A percentile compares a stretch with the other conserved stretches of the same genome.
Evolutionary conservation across 2,113 vertebrate species (phyloP).

Genomic region (Heloderma charlesbogerti): DNA sequence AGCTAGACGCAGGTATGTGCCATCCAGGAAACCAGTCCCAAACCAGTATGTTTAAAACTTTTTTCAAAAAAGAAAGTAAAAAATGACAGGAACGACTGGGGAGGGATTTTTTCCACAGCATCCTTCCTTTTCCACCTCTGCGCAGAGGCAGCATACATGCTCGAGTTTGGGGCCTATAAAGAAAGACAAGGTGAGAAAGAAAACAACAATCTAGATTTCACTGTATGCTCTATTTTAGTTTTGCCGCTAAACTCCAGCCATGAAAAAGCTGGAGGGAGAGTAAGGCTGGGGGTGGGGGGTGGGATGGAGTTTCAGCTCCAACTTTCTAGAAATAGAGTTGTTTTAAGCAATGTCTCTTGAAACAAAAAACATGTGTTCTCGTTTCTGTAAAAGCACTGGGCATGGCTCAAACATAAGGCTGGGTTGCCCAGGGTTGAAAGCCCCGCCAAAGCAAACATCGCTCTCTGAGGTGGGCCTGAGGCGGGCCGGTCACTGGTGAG

Average conservation of each 20-base stretch:
- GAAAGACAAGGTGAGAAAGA: neutral
- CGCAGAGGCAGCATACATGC: too few relatives aligned
- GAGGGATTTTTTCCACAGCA: constrained; percentile 43
- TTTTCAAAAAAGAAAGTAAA: constrained; percentile 50
- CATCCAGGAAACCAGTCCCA: constrained; percentile 72
- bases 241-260: constrained; percentile 32
- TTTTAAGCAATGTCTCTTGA: constrained; percentile 74
- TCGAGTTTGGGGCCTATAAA: neutral
- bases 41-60: constrained; percentile 63
- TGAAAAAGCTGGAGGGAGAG: constrained; percentile 33
- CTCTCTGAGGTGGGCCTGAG: constrained; percentile 74
- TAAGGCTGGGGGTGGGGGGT: neutral
- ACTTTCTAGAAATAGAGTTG: constrained; percentile 75
- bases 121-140: constrained; percentile 27
- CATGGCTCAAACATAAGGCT: constrained; percentile 53
- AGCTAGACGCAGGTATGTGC: constrained; percentile 66
- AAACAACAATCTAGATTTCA: constrained; percentile 35
- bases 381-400: constrained; percentile 27
- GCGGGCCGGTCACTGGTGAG: constrained; percentile 49
- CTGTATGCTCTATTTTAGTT: constrained; percentile 33
- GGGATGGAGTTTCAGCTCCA: constrained; percentile 50
- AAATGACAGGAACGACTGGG: constrained; percentile 2
- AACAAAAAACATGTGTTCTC: constrained; percentile 74
- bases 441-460: constrained; percentile 66
- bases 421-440: constrained; percentile 60